Evolutionary conservation across 35 echinoderm and acorn worm species (phyloP), one percentile per base, ranked within the genome.

Genomic region (Lytechinus pictus): DNA sequence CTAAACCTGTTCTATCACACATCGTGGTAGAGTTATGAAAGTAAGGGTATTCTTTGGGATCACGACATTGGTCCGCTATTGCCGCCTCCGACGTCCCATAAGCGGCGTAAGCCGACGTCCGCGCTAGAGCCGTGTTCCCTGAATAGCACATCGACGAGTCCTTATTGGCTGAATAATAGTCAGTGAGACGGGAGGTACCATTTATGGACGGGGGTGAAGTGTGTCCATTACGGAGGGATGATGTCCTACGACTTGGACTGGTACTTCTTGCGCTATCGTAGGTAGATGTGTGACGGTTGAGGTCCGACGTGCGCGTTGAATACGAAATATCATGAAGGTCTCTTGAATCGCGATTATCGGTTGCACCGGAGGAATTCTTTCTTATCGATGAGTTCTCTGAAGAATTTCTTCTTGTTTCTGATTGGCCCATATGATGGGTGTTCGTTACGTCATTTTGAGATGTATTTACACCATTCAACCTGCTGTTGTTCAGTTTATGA

Each of bases 11-110:
- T 54, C 96, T 87, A 87, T 96, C 96, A 95, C 96, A 96, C 54
- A 96, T 96, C 27, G 96, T 94, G 91, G 94, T 96, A 12, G 94
- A 95, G 28, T 94, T 91, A 94, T 96, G 96, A 91, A 96, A 95
- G 87, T 90, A 96, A 24, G 94, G 54, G 57, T 96, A 94, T 54
- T 96, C 96, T 55, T 96, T 96, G 19, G 94, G 87, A 51, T 94
- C 88, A 4, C 96, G 94, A 27, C 96, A 89, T 33, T 94, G 92
- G 52, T 93, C 93, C 14, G 96, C 94, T 87, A 96, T 86, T 28
- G 96, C 96, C 27, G 86, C 86, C 19, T 86, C 96, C 4, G 95
- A 56, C 52, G 94, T 55, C 24, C 94, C 54, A 66, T 94, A 96
- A 10, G 96, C 55, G 3, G 94, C 94, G 61, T 96, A 96, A 33